Conservation (phyloP, 2,888 invertebrate species). For the Drosophila percnosoma region DNA sequence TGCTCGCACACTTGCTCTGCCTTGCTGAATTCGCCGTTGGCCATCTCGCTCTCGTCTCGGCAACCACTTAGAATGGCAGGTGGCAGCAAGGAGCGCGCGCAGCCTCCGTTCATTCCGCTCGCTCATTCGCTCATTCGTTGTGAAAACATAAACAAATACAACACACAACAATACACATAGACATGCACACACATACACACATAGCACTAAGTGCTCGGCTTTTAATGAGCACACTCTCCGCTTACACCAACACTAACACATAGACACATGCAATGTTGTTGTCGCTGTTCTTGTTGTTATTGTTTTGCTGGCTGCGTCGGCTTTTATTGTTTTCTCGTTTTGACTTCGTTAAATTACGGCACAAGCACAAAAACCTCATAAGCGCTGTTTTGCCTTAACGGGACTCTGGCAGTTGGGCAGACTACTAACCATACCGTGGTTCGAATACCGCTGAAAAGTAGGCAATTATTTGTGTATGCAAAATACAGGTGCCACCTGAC, state of each 20-base stretch:
- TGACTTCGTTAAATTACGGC: slow-evolving; percentile 84
- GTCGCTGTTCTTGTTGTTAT: slow-evolving; percentile 24
- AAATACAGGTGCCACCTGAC: neutral
- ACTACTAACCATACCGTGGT: slow-evolving; percentile 35
- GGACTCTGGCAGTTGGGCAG: slow-evolving; percentile 12
- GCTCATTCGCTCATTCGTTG: slow-evolving; percentile 59
- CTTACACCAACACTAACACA: slow-evolving; percentile 36
- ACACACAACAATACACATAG: slow-evolving; percentile 61
- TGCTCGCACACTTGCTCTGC: slow-evolving; percentile 27
- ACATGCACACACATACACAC: slow-evolving; percentile 18
- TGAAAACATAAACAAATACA: slow-evolving; percentile 61
- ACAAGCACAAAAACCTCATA: slow-evolving; percentile 79
- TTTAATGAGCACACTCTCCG: slow-evolving; percentile 58
- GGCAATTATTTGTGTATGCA: slow-evolving; percentile 7
- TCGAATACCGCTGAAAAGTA: slow-evolving; percentile 3
- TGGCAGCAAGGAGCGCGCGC: slow-evolving; percentile 68
- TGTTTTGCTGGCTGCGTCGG: slow-evolving; percentile 46
- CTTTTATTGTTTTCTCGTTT: slow-evolving; percentile 81
- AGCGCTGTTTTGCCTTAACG: slow-evolving; percentile 55
- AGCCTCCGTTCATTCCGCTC: slow-evolving; percentile 67
- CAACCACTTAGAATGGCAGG: slow-evolving; percentile 65
- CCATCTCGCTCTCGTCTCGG: slow-evolving; percentile 48
- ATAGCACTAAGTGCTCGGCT: slow-evolving; percentile 28
- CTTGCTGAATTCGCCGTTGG: slow-evolving; percentile 16
- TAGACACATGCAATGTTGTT: slow-evolving; percentile 22